Conservation (phyloP, 1,140 invertebrate species). For the Temnothorax longispinosus region DNA sequence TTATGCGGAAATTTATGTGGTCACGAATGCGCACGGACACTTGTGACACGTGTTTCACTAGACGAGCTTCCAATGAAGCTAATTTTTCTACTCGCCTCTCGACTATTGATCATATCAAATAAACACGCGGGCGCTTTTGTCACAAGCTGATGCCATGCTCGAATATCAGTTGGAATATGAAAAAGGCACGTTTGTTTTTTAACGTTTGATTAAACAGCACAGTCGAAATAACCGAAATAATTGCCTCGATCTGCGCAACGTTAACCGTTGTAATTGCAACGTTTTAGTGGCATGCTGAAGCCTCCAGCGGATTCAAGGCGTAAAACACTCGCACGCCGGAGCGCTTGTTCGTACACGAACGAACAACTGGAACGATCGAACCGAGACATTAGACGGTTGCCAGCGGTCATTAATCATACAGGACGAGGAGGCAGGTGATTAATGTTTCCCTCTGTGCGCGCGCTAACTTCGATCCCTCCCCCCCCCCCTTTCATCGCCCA, state of each 20-base stretch:
- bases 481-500: slow-evolving; percentile 34
- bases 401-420: slow-evolving; percentile 69
- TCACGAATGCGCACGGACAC: neutral
- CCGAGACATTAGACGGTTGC: slow-evolving; percentile 66
- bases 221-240: neutral
- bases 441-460: slow-evolving; percentile 60
- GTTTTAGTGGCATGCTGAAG: neutral
- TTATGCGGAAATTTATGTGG: neutral
- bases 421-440: slow-evolving; percentile 63
- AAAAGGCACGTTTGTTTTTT: neutral
- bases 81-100: neutral
- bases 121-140: neutral
- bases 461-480: slow-evolving; percentile 35
- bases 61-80: neutral
- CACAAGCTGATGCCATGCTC: too few relatives aligned
- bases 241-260: neutral
- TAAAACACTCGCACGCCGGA: slow-evolving; percentile 24
- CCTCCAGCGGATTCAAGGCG: neutral
- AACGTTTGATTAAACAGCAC: neutral
- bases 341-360: slow-evolving; percentile 51
- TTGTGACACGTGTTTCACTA: neutral
- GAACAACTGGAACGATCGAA: slow-evolving; percentile 68
- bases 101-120: neutral
- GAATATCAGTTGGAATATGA: neutral
- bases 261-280: slow-evolving; percentile 19